Conservation (phyloP, 2,888 invertebrate genomes). For the Terebella lapidaria region DNA sequence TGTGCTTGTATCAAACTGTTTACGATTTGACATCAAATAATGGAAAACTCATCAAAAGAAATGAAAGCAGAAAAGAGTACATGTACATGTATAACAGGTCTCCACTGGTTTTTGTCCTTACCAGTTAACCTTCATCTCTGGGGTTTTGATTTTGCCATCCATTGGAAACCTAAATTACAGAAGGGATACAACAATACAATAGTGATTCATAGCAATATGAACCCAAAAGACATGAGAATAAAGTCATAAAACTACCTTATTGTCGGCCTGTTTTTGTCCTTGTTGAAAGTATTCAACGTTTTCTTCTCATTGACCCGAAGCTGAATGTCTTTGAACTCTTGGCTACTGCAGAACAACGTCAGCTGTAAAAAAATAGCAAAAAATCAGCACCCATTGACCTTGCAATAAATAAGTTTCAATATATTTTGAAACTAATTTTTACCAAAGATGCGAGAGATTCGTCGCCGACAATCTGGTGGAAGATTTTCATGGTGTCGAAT, state of each 20-base stretch:
- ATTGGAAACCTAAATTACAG: conserved; percentile 59
- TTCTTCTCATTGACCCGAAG: conserved; percentile 68
- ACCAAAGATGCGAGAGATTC: conserved; percentile 50
- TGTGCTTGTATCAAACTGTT: conserved; percentile 70
- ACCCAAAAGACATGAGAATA: not conserved
- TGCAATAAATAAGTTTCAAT: too few species aligned
- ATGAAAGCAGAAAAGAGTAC: not conserved
- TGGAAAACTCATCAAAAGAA: not conserved
- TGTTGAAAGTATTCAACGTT: conserved; percentile 66
- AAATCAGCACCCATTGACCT: not conserved
- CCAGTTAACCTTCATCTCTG: conserved; percentile 70
- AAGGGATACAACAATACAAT: not conserved
- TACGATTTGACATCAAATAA: not conserved
- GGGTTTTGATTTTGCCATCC: conserved; percentile 66
- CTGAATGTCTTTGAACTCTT: conserved; percentile 67
- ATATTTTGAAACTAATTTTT: conserved; percentile 1
- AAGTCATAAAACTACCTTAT: conserved; percentile 57
- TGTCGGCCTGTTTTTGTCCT: conserved; percentile 59
- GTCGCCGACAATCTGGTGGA: conserved; percentile 34
- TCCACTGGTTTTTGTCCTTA: too few species aligned
- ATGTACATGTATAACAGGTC: too few species aligned
- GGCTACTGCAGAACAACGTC: conserved; percentile 53
- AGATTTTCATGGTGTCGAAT: conserved; percentile 68
- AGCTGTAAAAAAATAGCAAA: conserved; percentile 27
- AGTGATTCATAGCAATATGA: not conserved